phyloP scores from a whole-genome alignment of 2,888 invertebrate species.

The Prosopocoilus inquinatus region DNA sequence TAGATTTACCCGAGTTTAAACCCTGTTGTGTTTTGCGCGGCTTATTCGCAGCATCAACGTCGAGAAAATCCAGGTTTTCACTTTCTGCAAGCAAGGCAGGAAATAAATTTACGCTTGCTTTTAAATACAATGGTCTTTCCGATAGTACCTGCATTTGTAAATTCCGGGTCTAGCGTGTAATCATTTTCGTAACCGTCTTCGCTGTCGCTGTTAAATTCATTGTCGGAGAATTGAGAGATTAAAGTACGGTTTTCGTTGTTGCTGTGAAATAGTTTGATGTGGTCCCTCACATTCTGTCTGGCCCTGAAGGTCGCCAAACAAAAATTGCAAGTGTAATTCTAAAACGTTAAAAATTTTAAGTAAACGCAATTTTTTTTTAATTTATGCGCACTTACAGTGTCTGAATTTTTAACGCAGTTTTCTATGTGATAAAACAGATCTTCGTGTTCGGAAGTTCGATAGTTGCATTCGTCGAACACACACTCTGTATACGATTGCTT shows the following conservation, averaged over 20 bases:
- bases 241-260: slow-evolving; percentile 25
- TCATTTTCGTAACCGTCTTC: slow-evolving; percentile 16
- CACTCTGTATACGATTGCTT: slow-evolving; percentile 35
- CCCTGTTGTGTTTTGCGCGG: too few relatives aligned
- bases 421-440: slow-evolving; percentile 39
- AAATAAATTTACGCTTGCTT: neutral
- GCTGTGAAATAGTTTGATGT: slow-evolving; percentile 26
- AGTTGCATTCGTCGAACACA: slow-evolving; percentile 41
- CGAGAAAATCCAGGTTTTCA: too few relatives aligned
- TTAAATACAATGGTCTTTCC: neutral
- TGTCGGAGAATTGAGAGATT: slow-evolving; percentile 21
- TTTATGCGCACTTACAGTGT: slow-evolving; percentile 35
- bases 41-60: too few relatives aligned
- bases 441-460: slow-evolving; percentile 32
- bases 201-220: slow-evolving; percentile 7
- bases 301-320: slow-evolving; percentile 35
- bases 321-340: slow-evolving; percentile 41
- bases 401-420: slow-evolving; percentile 36
- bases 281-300: slow-evolving; percentile 33
- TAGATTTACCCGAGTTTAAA: too few relatives aligned
- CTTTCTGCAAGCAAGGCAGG: too few relatives aligned
- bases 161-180: neutral
- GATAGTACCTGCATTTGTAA: too few relatives aligned
- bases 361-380: neutral
- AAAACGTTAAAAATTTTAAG: slow-evolving; percentile 22